Conservation (phyloP, 2,797 vertebrate genomes). For the Limnodromus scolopaceus region DNA sequence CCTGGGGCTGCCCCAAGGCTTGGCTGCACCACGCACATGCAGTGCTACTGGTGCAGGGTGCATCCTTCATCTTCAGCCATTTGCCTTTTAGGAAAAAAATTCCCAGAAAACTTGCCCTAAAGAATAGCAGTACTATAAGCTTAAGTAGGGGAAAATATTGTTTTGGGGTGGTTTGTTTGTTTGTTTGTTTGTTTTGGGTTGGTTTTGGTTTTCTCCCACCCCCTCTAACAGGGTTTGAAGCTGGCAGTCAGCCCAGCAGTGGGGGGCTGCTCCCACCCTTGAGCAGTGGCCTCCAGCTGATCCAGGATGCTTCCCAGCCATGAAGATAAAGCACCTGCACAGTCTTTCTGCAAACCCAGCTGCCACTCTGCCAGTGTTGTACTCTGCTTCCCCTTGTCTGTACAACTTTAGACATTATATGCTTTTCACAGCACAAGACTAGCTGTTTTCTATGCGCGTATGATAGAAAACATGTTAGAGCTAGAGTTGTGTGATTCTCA, state of each 20-base stretch:
- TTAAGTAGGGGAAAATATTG: not conserved
- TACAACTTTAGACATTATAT: not conserved
- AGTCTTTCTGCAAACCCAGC: not conserved
- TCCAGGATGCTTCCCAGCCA: not conserved
- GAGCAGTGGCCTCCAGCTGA: not conserved
- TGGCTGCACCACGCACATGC: not conserved
- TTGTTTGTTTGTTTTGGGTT: not conserved
- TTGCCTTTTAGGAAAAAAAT: not conserved
- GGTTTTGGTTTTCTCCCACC: not conserved
- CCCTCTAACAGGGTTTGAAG: not conserved
- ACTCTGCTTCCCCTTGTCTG: not conserved
- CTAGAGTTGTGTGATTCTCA: not conserved
- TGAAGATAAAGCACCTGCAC: accelerated
- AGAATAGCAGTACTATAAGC: not conserved
- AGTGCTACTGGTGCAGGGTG: not conserved
- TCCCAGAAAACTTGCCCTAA: not conserved
- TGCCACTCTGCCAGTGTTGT: not conserved
- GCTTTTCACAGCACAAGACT: not conserved
- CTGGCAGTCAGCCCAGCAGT: not conserved
- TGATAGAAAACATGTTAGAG: not conserved
- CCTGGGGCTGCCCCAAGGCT: not conserved
- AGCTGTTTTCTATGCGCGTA: not conserved
- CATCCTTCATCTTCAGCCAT: not conserved
- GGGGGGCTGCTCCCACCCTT: not conserved
- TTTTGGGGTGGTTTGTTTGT: not conserved